Conservation (phyloP, 2,797 vertebrate species). For the Siniperca scherzeri region DNA sequence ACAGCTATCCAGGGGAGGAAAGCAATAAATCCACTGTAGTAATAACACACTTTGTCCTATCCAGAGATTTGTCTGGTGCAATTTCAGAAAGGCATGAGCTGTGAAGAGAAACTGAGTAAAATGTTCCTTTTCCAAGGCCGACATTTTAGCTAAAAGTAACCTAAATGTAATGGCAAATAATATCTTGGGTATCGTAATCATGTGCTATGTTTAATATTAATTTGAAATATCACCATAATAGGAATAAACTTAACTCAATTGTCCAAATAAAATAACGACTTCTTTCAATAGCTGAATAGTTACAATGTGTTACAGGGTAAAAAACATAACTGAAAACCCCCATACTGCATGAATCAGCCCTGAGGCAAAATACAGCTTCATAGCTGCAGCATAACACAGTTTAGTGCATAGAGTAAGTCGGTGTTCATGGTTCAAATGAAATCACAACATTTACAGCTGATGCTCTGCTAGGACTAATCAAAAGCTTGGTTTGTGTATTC, state of each 20-base stretch:
- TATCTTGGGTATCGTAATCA: background rate
- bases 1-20: conserved; percentile 3
- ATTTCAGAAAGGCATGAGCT: conserved; percentile 6
- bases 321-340: conserved; percentile 37
- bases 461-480: conserved; percentile 3
- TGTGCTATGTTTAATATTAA: background rate
- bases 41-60: conserved; percentile 43
- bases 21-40: conserved; percentile 46
- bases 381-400: conserved; percentile 34
- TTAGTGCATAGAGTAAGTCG: conserved; percentile 28
- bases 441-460: conserved; percentile 26
- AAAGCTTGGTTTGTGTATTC: background rate
- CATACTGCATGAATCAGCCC: conserved; percentile 43
- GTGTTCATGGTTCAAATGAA: conserved; percentile 27
- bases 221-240: background rate
- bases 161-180: background rate
- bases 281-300: conserved; percentile 12
- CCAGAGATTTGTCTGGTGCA: conserved; percentile 17
- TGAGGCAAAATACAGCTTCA: conserved; percentile 15
- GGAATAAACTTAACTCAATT: background rate
- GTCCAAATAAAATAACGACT: background rate
- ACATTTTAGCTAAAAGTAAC: background rate
- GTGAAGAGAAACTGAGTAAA: conserved; percentile 4
- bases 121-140: background rate
- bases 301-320: conserved; percentile 24